Base-by-base conservation (phyloP, 1,140 invertebrate species). In the Drosophila bocki region DNA sequence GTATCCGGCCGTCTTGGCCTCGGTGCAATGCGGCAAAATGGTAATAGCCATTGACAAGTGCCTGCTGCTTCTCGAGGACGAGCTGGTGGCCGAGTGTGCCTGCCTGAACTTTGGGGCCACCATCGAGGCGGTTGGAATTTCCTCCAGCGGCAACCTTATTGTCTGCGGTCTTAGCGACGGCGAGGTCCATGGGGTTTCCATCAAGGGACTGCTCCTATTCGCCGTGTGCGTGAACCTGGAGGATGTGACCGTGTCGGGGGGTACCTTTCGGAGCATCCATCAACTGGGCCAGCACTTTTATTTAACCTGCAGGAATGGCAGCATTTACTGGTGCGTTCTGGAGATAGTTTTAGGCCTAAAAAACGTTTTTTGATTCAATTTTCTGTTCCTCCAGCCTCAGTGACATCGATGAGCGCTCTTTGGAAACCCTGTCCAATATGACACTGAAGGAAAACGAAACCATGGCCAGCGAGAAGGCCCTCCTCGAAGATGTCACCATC, bases 11-110 rank as follows among this genome's bases (percentile, higher is more conserved):
- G 76, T 93, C 5, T 54, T 69, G 17, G 91, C 92, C 1, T 78
- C 74, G 4, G 75, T 91, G 29, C 90, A 92, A 70, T 87, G 82
- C 42, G 79, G 77, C 15, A 90, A 84, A 77, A 91, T 93, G 75
- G 82, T 90, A 7, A 87, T 93, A 48, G 60, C 86, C 32, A 88
- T 93, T 22, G 92, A 93, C 39, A 90, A 81, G 45, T 91, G 80
- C 69, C 51, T 93, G 12, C 51, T 92, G n/a, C 59, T 93, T 0
- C 69, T 93, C 13, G 91, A 93, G 63, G 87, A 93, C 56, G 92
- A 93, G 45, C 57, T 84, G 54, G 71, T 82, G n/a, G 78, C 81
- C 41, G 91, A 92, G 58, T 93, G 91, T 37, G 90, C 80, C 33
- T 84, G 78, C 7, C 60, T 92, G 0, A 75, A 74, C 19, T 93